Evolutionary conservation across 1,140 invertebrate species (phyloP).

Genomic region (Neodiprion pinetum): DNA sequence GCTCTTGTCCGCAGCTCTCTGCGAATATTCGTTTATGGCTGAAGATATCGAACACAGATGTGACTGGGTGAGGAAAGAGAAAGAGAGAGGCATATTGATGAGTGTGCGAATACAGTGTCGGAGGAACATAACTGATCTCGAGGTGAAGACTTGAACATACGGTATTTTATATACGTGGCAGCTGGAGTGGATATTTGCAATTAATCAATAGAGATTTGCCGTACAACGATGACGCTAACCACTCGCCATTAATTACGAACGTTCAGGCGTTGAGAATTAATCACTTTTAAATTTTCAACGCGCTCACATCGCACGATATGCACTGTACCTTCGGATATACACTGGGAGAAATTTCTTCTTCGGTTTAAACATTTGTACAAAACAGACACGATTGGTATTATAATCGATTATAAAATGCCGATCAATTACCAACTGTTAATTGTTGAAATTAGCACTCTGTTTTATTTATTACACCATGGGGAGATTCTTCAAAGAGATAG

Average conservation of each 20-base stretch:
- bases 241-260: slow-evolving; percentile 1
- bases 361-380: too few relatives aligned
- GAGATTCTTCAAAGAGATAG: slow-evolving; percentile 7
- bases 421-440: not conserved
- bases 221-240: not conserved
- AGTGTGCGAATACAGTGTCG: not conserved
- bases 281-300: too few relatives aligned
- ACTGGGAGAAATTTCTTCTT: too few relatives aligned
- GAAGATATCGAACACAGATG: not conserved
- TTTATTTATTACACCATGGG: not conserved
- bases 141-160: not conserved
- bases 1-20: not conserved
- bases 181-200: not conserved
- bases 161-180: not conserved
- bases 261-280: too few relatives aligned
- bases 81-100: not conserved
- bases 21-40: not conserved
- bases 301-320: too few relatives aligned
- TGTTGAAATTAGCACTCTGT: slow-evolving; percentile 1
- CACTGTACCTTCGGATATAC: too few relatives aligned
- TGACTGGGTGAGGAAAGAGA: not conserved
- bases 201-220: not conserved
- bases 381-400: too few relatives aligned
- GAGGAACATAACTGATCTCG: not conserved
- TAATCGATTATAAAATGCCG: too few relatives aligned